phyloP scores from a whole-genome alignment of 2,797 vertebrate genomes.

The Lutjanus argentimaculatus region DNA sequence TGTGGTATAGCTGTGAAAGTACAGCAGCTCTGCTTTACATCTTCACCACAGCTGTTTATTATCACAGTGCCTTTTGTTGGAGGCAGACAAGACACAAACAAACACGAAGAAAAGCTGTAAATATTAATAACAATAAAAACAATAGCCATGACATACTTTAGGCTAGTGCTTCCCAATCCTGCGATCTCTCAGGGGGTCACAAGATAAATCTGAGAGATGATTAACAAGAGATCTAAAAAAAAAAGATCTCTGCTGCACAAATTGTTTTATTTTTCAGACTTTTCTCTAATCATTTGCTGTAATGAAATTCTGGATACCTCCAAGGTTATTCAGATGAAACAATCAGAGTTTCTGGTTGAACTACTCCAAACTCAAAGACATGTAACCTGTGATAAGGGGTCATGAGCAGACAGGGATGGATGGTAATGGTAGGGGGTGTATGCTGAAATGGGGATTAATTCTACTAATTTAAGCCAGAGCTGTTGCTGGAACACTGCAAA shows the following conservation, averaged over 20 bases:
- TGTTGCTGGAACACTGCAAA: too few species aligned
- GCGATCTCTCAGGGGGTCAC: background rate
- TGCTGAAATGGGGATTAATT: background rate
- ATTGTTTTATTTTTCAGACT: background rate
- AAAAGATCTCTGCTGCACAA: background rate
- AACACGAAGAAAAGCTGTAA: background rate
- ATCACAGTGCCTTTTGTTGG: background rate
- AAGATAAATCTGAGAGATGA: background rate
- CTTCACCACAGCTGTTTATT: background rate
- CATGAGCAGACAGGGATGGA: background rate
- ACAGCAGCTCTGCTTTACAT: background rate
- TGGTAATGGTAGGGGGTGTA: background rate
- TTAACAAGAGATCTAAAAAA: background rate
- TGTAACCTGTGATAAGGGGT: background rate
- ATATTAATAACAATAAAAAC: background rate
- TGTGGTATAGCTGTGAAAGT: background rate
- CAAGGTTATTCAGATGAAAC: background rate
- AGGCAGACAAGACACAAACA: background rate
- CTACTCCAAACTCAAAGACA: background rate
- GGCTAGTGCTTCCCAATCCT: background rate
- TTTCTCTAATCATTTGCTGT: background rate
- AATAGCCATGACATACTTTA: background rate
- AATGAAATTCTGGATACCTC: slow-evolving; percentile 4
- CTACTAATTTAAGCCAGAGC: background rate
- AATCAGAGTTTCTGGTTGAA: background rate